Conservation (phyloP, 2,888 invertebrate species). For the Eupithecia exiguata region DNA sequence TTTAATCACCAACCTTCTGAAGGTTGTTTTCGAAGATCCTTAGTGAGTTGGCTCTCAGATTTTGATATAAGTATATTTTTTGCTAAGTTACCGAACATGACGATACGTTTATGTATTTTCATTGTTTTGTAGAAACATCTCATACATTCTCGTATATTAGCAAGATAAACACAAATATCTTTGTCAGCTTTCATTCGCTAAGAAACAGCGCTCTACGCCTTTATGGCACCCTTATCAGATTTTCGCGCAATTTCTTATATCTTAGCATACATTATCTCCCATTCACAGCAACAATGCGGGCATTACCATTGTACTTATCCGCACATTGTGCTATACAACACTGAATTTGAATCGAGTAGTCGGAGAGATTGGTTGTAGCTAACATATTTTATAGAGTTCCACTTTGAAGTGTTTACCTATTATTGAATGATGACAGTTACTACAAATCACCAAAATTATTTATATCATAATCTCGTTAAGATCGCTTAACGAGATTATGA, state of each 20-base stretch:
- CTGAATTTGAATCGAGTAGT: constrained; percentile 30
- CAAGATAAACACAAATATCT: neutral
- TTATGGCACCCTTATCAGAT: constrained; percentile 19
- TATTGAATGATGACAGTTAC: no score
- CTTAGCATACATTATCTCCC: constrained; percentile 34
- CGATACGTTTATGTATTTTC: neutral
- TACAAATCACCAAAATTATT: no score
- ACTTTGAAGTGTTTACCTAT: neutral
- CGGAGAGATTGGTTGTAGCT: neutral
- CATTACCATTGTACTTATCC: constrained; percentile 34
- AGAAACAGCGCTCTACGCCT: neutral
- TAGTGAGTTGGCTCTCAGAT: neutral
- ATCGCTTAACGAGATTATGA: no score
- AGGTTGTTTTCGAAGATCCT: neutral
- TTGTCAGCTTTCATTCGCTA: constrained; percentile 9
- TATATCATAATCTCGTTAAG: no score
- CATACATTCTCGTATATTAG: neutral
- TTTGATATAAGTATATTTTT: no score
- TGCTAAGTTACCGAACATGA: neutral
- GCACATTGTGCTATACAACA: constrained; percentile 24
- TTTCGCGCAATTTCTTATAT: constrained; percentile 25
- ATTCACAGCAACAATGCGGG: constrained; percentile 31
- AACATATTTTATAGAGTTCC: neutral
- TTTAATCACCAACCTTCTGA: no score
- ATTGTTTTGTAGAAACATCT: neutral